Percentiles rank a stretch among this genome's conserved stretches.
Conservation (phyloP, 2,113 vertebrate species). For the Columbina picui region DNA sequence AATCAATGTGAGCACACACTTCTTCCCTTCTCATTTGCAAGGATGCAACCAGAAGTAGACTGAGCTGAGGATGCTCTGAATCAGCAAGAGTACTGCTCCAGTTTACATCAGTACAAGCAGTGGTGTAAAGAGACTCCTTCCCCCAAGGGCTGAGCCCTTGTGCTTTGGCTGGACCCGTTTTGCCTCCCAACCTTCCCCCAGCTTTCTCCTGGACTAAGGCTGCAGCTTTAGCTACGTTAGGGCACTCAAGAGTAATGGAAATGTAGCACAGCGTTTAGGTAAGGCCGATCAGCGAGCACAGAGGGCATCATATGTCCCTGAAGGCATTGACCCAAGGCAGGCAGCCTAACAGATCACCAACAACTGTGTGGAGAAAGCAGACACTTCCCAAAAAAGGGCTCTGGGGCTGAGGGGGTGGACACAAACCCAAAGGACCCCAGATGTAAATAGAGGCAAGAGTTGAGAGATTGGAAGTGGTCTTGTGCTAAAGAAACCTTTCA, state of each 20-base stretch:
- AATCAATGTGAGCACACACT: background rate
- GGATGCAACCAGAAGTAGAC: background rate
- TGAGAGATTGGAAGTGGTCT: background rate
- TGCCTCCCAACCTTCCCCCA: background rate
- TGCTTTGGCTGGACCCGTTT: background rate
- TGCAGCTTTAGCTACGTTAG: background rate
- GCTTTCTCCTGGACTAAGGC: background rate
- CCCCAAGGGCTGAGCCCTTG: background rate
- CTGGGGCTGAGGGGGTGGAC: too few species aligned
- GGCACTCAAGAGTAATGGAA: background rate
- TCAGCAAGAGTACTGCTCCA: background rate
- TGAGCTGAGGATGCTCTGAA: background rate
- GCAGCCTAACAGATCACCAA: background rate
- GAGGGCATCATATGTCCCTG: fast-evolving
- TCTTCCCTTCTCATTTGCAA: background rate
- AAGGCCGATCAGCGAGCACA: background rate
- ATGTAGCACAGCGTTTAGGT: background rate
- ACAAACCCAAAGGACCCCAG: background rate
- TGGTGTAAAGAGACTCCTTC: background rate
- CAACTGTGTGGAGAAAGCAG: background rate
- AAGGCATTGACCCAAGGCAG: background rate
- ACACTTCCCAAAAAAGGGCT: fast-evolving
- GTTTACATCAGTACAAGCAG: background rate
- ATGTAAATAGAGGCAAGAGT: background rate
- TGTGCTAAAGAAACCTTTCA: background rate